Evolutionary conservation across 2,888 invertebrate genomes (phyloP).

Genomic region (Ganaspis brasiliensis): DNA sequence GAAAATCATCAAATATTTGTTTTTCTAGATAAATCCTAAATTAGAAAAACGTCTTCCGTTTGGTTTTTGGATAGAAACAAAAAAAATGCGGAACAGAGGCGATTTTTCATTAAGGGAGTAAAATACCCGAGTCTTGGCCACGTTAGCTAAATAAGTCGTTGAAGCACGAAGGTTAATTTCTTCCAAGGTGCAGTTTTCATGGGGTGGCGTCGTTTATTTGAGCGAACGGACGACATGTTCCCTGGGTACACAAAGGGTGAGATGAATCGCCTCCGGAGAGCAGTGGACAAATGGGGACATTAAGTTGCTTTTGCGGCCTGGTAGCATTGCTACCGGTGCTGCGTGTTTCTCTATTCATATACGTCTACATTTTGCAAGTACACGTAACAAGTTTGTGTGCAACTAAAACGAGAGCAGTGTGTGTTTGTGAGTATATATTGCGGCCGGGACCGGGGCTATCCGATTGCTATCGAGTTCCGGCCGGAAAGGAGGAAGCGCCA

Average conservation of each 20-base stretch:
- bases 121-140: constrained; percentile 7
- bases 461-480: constrained; percentile 78
- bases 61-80: too few species aligned
- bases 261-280: constrained; percentile 75
- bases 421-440: constrained; percentile 56
- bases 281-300: constrained; percentile 78
- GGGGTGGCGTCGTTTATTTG: constrained; percentile 69
- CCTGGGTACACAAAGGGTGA: constrained; percentile 60
- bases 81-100: constrained; percentile 8
- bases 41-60: too few species aligned
- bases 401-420: constrained; percentile 7
- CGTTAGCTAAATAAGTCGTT: constrained; percentile 42
- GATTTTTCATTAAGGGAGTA: not conserved
- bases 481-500: constrained; percentile 76
- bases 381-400: constrained; percentile 26
- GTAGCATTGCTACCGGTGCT: constrained; percentile 64
- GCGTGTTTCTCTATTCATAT: constrained; percentile 49
- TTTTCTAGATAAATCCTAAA: too few species aligned
- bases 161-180: constrained; percentile 54
- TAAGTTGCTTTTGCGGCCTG: constrained; percentile 76
- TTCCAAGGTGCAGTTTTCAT: constrained; percentile 65
- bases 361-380: constrained; percentile 43
- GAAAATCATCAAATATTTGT: too few species aligned
- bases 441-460: constrained; percentile 64
- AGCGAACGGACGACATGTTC: constrained; percentile 60